Conservation (phyloP, 2,113 vertebrate species). For the Tenrec ecaudatus region DNA sequence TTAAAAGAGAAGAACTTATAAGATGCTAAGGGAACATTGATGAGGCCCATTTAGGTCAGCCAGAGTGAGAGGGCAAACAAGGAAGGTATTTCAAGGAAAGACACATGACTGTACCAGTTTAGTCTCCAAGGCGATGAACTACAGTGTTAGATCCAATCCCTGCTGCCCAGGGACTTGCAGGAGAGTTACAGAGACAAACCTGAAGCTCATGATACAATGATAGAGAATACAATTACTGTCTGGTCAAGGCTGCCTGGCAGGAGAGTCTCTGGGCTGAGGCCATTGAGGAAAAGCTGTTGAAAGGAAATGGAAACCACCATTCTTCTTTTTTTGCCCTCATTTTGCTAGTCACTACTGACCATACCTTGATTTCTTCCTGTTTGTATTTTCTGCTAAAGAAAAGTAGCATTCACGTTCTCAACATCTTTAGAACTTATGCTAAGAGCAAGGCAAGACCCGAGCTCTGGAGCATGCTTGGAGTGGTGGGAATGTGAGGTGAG, state of each 20-base stretch:
- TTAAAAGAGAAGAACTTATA: constrained; percentile 20
- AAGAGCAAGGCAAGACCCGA: background rate
- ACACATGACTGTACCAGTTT: background rate
- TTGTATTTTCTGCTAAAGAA: constrained; percentile 24
- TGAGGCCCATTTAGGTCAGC: background rate
- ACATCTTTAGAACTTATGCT: background rate
- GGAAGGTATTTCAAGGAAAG: constrained; percentile 1
- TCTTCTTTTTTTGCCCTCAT: background rate
- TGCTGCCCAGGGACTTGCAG: background rate
- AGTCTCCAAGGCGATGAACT: background rate
- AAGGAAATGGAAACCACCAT: constrained; percentile 14
- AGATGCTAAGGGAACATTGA: background rate
- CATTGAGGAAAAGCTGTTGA: background rate
- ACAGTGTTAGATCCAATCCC: background rate
- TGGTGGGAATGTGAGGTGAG: background rate
- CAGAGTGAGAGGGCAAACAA: background rate
- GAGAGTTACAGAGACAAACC: background rate
- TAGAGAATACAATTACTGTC: background rate
- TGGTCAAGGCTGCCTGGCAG: background rate
- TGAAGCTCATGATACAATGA: background rate
- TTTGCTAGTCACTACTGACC: constrained; percentile 33
- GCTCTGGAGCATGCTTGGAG: background rate
- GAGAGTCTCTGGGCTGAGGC: background rate
- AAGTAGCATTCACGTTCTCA: constrained; percentile 2
- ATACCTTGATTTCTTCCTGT: background rate